These are phyloP conservation scores for Capitulum mitella DNA, from an alignment of 2,888 invertebrate genomes.

Conservation along the genomic window DNA sequence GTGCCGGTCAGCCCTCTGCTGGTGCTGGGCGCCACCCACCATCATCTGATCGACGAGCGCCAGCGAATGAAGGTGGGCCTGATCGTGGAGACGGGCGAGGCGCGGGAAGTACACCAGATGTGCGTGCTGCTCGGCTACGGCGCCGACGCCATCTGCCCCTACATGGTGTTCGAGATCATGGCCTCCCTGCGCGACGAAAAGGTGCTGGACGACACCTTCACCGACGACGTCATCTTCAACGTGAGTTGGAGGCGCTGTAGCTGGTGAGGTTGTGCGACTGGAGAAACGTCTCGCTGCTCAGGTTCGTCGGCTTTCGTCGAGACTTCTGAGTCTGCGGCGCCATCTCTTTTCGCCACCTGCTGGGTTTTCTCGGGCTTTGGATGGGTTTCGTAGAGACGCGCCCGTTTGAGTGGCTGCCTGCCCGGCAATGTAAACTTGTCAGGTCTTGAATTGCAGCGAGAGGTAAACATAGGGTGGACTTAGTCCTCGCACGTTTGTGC, in stretches of 20 bases:
- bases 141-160: conserved; percentile 96
- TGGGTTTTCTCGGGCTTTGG: no score
- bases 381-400: no score
- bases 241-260: conserved; percentile 42
- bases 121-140: conserved; percentile 93
- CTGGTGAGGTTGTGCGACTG: no score
- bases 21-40: conserved; percentile 88
- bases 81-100: conserved; percentile 92
- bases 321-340: no score
- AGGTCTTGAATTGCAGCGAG: no score
- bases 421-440: no score
- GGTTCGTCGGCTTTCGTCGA: no score
- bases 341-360: no score
- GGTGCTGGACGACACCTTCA: conserved; percentile 64
- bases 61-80: conserved; percentile 94
- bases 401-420: no score
- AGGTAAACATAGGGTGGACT: no score
- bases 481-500: no score
- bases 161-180: conserved; percentile 89
- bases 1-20: conserved; percentile 73
- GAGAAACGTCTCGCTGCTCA: no score
- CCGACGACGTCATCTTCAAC: conserved; percentile 67
- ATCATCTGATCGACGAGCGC: conserved; percentile 86
- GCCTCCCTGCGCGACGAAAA: conserved; percentile 76
- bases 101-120: conserved; percentile 84